A percentile compares a stretch with the other conserved stretches of the same genome.
Evolutionary conservation across 2,797 vertebrate species (phyloP).

Genomic region (Macropus fuliginosus): DNA sequence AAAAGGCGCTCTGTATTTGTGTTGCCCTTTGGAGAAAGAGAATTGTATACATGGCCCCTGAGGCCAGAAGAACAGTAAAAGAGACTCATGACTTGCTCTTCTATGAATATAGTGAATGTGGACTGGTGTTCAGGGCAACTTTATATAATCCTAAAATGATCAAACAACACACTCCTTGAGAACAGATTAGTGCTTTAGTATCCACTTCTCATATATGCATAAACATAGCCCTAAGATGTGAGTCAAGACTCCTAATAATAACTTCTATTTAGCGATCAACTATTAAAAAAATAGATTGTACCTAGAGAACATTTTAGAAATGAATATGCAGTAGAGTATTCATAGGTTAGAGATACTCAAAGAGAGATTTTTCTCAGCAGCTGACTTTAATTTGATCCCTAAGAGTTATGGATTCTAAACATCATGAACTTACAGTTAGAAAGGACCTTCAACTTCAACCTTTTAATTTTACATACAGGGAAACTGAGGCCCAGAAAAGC

Average conservation of each 20-base stretch:
- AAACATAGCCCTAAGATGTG: background rate
- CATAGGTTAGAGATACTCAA: background rate
- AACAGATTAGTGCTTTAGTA: background rate
- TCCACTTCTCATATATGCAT: background rate
- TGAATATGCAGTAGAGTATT: background rate
- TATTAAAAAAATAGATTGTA: background rate
- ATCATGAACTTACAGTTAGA: background rate
- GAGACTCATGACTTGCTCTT: background rate
- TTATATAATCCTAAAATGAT: background rate
- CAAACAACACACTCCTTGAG: background rate
- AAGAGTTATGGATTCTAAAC: conserved; percentile 4
- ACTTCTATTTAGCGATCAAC: background rate
- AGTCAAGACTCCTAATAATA: background rate
- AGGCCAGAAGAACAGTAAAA: background rate
- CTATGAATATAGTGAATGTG: background rate
- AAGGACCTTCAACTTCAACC: background rate
- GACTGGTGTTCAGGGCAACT: background rate
- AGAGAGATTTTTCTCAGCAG: background rate
- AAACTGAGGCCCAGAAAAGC: background rate
- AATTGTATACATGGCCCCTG: background rate
- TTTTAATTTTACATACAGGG: background rate
- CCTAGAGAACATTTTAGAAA: background rate
- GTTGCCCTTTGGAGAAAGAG: background rate
- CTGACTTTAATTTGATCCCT: conserved; percentile 14
- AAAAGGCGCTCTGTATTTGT: background rate